Conservation (phyloP, 2,888 invertebrate genomes). For the Tetranychus piercei region DNA sequence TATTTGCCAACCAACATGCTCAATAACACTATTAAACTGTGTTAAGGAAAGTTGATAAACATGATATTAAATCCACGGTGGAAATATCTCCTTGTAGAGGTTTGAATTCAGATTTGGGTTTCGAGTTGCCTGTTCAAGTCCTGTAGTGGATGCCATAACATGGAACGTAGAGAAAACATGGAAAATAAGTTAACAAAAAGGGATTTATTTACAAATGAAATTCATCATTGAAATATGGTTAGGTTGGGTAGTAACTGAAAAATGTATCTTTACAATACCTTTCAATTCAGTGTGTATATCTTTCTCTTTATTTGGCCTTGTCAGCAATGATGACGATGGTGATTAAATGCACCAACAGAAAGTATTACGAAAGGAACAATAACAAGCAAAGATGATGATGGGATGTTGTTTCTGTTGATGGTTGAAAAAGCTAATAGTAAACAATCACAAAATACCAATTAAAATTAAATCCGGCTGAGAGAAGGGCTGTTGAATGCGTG, state of each 20-base stretch:
- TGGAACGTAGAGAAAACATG: too few relatives aligned
- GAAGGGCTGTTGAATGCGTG: background rate
- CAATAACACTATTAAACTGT: too few relatives aligned
- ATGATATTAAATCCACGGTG: too few relatives aligned
- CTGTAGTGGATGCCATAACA: too few relatives aligned
- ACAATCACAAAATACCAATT: background rate
- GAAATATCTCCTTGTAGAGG: too few relatives aligned
- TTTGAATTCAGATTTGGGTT: too few relatives aligned
- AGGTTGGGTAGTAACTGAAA: background rate
- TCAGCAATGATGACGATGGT: background rate
- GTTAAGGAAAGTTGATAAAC: too few relatives aligned
- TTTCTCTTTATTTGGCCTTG: background rate
- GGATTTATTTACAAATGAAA: too few relatives aligned
- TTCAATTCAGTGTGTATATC: background rate
- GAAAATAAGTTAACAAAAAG: too few relatives aligned
- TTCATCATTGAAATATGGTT: background rate
- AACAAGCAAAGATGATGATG: background rate
- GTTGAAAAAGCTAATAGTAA: background rate
- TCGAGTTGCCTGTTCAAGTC: too few relatives aligned
- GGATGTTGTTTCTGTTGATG: background rate
- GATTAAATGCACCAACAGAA: background rate
- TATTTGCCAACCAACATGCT: too few relatives aligned
- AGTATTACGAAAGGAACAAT: background rate
- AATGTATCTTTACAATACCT: background rate
- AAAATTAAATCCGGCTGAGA: background rate